These are phyloP conservation scores for Pundamilia nyererei DNA, from an alignment of 2,113 vertebrate species.

Conservation along the genomic window DNA sequence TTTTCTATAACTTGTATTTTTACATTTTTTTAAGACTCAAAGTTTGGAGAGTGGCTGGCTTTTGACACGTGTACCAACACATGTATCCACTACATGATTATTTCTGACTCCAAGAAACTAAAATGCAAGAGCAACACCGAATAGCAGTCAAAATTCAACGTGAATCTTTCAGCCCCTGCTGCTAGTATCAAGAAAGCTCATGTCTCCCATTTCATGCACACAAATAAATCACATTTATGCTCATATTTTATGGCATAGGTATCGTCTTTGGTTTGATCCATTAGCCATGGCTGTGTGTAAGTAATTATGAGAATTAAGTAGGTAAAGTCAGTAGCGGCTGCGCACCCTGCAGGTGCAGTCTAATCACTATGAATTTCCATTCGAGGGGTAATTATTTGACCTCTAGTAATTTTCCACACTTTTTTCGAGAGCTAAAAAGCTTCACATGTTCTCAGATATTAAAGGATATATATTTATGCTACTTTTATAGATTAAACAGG, in stretches of 20 bases:
- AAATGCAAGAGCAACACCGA: rapidly evolving
- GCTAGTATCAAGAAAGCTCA: not conserved
- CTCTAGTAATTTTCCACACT: not conserved
- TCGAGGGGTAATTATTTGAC: not conserved
- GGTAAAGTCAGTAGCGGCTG: not conserved
- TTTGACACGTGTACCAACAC: not conserved
- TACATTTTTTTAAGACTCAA: not conserved
- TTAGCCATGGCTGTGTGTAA: not conserved
- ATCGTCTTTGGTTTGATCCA: not conserved
- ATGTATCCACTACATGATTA: not conserved
- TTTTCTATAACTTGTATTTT: not conserved
- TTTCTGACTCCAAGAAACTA: not conserved
- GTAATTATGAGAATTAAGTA: not conserved
- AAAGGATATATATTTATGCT: rapidly evolving
- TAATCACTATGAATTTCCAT: not conserved
- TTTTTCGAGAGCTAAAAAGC: not conserved
- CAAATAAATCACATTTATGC: not conserved
- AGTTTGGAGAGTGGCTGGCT: rapidly evolving
- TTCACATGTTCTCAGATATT: not conserved
- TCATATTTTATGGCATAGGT: not conserved
- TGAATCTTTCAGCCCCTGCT: not conserved
- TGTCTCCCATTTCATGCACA: not conserved
- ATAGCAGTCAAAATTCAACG: rapidly evolving
- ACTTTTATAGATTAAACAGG: not conserved
- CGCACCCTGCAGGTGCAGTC: not conserved